phyloP scores from a whole-genome alignment of 2,888 invertebrate species.

The Metacarcinus magister region DNA sequence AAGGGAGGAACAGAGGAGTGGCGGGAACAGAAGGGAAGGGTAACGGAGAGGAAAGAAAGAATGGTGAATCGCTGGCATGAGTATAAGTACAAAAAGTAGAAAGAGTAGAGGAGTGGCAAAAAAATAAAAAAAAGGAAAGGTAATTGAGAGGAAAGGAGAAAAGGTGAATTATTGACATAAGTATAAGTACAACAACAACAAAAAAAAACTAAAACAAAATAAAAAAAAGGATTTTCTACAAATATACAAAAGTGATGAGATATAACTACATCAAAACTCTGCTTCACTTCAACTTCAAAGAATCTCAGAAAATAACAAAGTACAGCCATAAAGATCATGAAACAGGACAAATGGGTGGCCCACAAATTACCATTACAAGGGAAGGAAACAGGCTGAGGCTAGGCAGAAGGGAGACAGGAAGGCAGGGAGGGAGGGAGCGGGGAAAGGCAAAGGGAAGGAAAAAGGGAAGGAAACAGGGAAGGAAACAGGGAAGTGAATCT shows the following conservation, averaged over 20 bases:
- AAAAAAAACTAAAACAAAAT: not conserved
- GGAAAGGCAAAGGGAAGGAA: not conserved
- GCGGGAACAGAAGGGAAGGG: not conserved
- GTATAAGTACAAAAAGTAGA: not conserved
- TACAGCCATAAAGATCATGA: not conserved
- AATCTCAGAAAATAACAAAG: not conserved
- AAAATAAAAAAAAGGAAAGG: not conserved
- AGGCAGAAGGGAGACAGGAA: not conserved
- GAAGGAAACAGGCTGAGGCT: not conserved
- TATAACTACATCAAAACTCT: not conserved
- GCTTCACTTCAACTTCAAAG: not conserved
- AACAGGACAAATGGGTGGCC: not conserved
- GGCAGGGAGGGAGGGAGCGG: not conserved
- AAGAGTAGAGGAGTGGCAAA: too few relatives aligned
- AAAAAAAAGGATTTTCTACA: not conserved
- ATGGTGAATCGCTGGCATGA: not conserved
- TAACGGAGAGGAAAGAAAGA: not conserved
- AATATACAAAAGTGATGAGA: not conserved
- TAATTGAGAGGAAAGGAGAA: not conserved
- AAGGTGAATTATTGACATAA: too few relatives aligned
- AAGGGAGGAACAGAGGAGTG: not conserved
- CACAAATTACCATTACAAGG: not conserved
- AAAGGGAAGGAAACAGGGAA: not conserved
- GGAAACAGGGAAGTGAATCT: not conserved
- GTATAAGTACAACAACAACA: too few relatives aligned